Conservation (phyloP, 2,797 vertebrate genomes). For the Meriones psammophilus region DNA sequence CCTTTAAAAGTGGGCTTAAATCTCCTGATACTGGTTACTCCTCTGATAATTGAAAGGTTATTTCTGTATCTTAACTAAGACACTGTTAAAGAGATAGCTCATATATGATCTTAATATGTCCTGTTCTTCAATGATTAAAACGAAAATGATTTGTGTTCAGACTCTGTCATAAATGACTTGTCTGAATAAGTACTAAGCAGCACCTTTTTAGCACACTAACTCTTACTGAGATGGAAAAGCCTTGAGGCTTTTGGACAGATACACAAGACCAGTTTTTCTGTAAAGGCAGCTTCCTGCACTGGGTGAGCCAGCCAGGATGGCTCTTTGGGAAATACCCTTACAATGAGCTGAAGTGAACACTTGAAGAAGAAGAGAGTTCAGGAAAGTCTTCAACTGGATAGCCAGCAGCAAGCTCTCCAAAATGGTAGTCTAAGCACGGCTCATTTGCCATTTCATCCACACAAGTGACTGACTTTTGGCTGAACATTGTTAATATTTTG, state of each 20-base stretch:
- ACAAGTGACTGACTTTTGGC: neutral
- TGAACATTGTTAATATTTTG: neutral
- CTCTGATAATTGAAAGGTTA: neutral
- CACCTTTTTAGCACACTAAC: neutral
- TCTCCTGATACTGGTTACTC: neutral
- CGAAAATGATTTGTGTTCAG: neutral
- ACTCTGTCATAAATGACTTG: fast-evolving
- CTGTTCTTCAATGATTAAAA: neutral
- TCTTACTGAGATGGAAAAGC: neutral
- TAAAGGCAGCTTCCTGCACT: neutral
- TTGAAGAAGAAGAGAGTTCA: neutral
- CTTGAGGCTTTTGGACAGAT: neutral
- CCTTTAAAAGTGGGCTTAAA: neutral
- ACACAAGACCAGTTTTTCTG: neutral
- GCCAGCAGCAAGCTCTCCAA: no score
- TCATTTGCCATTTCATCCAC: neutral
- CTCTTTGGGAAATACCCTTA: no score
- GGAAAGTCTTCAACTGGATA: neutral
- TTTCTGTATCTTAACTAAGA: neutral
- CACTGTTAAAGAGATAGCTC: neutral
- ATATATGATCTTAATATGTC: neutral
- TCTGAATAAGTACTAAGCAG: neutral
- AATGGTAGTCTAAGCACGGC: neutral
- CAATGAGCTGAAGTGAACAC: no score
- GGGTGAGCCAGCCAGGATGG: neutral